Percentiles rank a stretch among this genome's conserved stretches.
Conservation (phyloP, 1,140 invertebrate species). For the Drosophila cardini region DNA sequence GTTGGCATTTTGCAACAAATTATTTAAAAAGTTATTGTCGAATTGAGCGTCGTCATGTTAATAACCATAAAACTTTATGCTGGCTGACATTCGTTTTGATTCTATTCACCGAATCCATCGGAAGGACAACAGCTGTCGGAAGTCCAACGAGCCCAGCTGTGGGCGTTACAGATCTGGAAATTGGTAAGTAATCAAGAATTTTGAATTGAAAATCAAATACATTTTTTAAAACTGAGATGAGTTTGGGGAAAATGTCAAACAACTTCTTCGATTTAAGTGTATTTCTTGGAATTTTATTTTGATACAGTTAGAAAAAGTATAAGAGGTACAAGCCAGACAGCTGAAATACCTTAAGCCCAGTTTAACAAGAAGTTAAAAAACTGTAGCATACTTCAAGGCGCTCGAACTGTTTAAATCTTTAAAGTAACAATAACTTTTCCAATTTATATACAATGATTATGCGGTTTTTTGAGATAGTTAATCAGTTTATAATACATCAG, state of each 20-base stretch:
- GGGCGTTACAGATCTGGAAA: constrained; percentile 59
- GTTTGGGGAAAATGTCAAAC: background rate
- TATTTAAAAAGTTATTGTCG: constrained; percentile 80
- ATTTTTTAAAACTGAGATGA: background rate
- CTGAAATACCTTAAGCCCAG: too few species aligned
- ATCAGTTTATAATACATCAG: too few species aligned
- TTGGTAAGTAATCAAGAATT: constrained; percentile 61
- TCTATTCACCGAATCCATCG: constrained; percentile 62
- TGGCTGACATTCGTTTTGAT: constrained; percentile 82
- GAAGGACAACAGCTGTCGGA: constrained; percentile 27
- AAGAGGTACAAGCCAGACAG: too few species aligned
- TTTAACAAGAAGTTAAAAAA: too few species aligned
- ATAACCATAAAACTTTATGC: constrained; percentile 83
- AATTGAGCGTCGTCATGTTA: constrained; percentile 76
- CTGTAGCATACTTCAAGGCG: too few species aligned
- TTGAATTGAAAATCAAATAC: background rate
- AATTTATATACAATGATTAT: too few species aligned
- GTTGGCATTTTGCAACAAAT: constrained; percentile 73
- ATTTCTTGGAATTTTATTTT: too few species aligned
- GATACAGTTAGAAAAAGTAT: too few species aligned
- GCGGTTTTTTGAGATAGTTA: too few species aligned
- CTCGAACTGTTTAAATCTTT: too few species aligned
- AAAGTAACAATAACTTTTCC: too few species aligned
- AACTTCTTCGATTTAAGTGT: too few species aligned
- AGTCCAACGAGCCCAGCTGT: constrained; percentile 8